Evolutionary conservation across 2,797 vertebrate species (phyloP).

Genomic region (Fistularia tabacaria): DNA sequence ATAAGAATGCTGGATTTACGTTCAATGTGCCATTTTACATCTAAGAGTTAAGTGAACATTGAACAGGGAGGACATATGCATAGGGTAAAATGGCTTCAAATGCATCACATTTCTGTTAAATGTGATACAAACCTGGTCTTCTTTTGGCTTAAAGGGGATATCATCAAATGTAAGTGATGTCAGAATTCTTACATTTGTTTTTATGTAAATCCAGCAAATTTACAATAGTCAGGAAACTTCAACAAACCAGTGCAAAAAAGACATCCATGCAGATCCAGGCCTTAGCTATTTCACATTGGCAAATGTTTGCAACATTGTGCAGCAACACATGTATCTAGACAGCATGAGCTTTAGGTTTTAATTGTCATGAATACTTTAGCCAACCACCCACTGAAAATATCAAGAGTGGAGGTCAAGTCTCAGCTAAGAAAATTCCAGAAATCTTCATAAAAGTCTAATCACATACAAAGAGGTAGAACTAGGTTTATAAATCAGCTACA

Average conservation of each 20-base stretch:
- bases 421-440: no score
- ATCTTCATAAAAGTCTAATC: no score
- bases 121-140: not conserved
- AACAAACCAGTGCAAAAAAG: constrained; percentile 19
- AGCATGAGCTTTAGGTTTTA: no score
- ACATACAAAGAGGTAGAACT: no score
- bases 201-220: constrained; percentile 56
- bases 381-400: no score
- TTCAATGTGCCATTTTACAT: constrained; percentile 36
- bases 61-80: not conserved
- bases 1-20: constrained; percentile 50
- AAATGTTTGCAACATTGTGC: no score
- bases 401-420: no score
- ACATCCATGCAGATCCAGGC: constrained; percentile 23
- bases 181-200: constrained; percentile 14
- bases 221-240: constrained; percentile 42
- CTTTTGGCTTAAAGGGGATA: not conserved
- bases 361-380: no score
- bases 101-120: not conserved
- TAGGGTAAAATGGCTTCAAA: constrained; percentile 35
- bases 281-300: not conserved
- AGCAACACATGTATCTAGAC: no score
- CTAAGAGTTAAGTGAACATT: constrained; percentile 4
- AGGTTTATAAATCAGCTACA: no score
- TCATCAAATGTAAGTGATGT: constrained; percentile 13